phyloP scores from a whole-genome alignment of 2,797 vertebrate genomes.

The Heteromormyrus szaboi region DNA sequence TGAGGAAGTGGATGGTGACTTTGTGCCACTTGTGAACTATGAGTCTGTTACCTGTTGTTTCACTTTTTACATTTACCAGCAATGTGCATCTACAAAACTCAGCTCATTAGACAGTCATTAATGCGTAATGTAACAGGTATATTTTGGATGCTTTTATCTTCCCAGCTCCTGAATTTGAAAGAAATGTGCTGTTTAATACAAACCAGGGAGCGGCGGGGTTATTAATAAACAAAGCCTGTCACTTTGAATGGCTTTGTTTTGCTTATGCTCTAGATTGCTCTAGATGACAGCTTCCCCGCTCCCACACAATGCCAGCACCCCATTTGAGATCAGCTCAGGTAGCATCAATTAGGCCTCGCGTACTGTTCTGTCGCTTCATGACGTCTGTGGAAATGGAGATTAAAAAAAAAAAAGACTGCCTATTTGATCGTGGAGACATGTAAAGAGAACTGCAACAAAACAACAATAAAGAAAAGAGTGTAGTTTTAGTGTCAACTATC shows the following conservation, averaged over 20 bases:
- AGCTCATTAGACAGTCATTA: not conserved
- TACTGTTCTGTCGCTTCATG: not conserved
- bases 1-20: not conserved
- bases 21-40: not conserved
- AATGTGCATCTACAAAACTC: not conserved
- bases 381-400: not conserved
- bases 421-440: not conserved
- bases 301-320: not conserved
- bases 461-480: not conserved
- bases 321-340: not conserved
- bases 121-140: not conserved
- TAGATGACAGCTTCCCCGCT: not conserved
- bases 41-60: not conserved
- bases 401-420: not conserved
- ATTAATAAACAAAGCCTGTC: slow-evolving; percentile 4
- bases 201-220: not conserved
- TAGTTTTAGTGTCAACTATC: not conserved
- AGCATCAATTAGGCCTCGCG: not conserved
- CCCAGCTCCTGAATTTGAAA: not conserved
- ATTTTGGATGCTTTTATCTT: not conserved
- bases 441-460: not conserved
- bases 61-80: not conserved
- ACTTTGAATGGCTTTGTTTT: not conserved
- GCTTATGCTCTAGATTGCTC: not conserved
- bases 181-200: not conserved